phyloP scores from a whole-genome alignment of 2,113 vertebrate species.

The Psammodynastes pulverulentus region DNA sequence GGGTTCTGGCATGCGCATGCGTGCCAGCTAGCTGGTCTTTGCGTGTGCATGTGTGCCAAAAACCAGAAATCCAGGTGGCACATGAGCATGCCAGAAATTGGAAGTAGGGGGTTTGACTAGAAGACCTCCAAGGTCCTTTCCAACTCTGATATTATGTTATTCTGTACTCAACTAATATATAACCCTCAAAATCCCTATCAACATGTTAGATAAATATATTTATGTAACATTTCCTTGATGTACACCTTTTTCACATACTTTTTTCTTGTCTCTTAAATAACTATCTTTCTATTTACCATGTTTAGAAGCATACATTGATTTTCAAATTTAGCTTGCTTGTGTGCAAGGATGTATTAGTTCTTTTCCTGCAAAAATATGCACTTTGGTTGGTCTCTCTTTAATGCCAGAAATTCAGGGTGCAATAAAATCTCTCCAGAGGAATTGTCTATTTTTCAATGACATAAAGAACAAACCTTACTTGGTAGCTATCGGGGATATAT shows the following conservation, averaged over 20 bases:
- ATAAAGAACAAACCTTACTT: background rate
- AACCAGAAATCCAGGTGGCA: too few species aligned
- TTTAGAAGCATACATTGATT: background rate
- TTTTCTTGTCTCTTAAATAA: background rate
- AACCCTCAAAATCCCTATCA: background rate
- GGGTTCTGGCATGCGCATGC: too few species aligned
- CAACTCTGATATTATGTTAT: too few species aligned
- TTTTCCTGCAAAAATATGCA: background rate
- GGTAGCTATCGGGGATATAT: background rate
- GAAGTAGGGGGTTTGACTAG: too few species aligned
- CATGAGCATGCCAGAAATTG: too few species aligned
- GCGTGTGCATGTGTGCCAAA: too few species aligned
- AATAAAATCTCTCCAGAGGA: background rate
- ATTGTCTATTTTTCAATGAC: background rate
- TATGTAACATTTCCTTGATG: background rate
- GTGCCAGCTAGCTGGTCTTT: too few species aligned
- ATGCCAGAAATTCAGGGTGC: background rate
- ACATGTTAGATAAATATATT: background rate
- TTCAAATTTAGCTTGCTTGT: background rate
- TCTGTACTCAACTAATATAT: background rate
- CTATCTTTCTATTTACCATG: background rate
- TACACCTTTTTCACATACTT: background rate
- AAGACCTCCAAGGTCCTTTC: too few species aligned
- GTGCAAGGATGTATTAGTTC: background rate
- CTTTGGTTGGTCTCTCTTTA: background rate